Evolutionary conservation across 2,888 invertebrate genomes (phyloP).

Genomic region (Stenchaetothrips biformis): DNA sequence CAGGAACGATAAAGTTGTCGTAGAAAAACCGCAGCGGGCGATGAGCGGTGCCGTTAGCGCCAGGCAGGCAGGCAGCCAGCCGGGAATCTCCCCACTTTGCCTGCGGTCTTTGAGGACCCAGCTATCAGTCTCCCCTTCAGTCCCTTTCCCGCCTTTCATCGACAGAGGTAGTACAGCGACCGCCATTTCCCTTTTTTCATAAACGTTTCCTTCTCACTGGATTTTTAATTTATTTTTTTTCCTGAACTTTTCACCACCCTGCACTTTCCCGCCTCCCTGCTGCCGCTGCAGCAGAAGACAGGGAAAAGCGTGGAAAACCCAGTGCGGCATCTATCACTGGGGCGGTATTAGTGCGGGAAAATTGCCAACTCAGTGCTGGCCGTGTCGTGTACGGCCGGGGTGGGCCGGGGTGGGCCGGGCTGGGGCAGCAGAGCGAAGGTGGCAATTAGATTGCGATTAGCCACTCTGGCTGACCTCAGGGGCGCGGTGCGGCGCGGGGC

Average conservation of each 20-base stretch:
- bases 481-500: neutral
- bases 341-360: conserved; percentile 8
- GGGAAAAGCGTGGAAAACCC: no score
- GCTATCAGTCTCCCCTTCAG: no score
- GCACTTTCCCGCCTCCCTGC: neutral
- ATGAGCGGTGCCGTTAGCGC: conserved; percentile 10
- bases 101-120: no score
- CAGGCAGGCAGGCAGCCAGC: no score
- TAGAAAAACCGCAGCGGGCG: neutral
- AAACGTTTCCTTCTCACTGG: no score
- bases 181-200: no score
- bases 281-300: no score
- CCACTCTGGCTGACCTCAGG: neutral
- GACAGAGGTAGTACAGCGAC: no score
- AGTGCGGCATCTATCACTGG: no score
- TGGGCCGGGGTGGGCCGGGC: neutral
- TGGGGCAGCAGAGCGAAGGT: neutral
- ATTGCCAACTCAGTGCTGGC: neutral
- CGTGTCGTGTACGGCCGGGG: neutral
- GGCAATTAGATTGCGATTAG: conserved; percentile 20
- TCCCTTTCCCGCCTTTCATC: no score
- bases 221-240: no score
- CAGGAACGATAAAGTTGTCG: neutral
- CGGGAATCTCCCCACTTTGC: no score
- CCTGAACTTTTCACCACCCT: neutral